Evolutionary conservation across 2,113 vertebrate species (phyloP), one percentile per base, ranked within the genome.

Genomic region (Nasalis larvatus): DNA sequence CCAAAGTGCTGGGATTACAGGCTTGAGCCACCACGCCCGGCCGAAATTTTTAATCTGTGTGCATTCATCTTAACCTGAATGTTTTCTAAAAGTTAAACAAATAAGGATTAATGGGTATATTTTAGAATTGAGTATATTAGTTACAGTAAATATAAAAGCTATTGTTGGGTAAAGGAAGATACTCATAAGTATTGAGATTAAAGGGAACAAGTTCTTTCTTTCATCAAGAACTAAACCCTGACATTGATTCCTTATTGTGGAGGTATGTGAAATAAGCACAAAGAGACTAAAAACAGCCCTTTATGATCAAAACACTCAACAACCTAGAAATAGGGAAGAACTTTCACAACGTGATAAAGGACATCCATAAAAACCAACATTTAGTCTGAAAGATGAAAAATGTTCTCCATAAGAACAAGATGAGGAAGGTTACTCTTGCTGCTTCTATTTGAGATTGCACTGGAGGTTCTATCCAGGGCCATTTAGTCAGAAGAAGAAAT

Each of bases 1-100:
- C n/a, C n/a, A n/a, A n/a, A n/a, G n/a, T n/a, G n/a, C n/a, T n/a
- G n/a, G n/a, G n/a, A n/a, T n/a, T n/a, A n/a, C n/a, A n/a, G n/a
- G n/a, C n/a, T n/a, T n/a, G n/a, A n/a, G n/a, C n/a, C n/a, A n/a
- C n/a, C n/a, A n/a, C n/a, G n/a, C n/a, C n/a, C n/a, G n/a, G n/a
- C n/a, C n/a, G 52, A 96, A 45, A 81, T 58, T 96, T 98, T 98
- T 96, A 97, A 93, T 21, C 84, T 95, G 37, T 54, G 81, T 88
- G 21, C 94, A 91, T 71, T 89, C 97, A 95, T 90, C 68, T 91
- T 87, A 96, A 82, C 86, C 52, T 89, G n/a, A 90, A 66, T 94
- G 42, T 95, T 97, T 96, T 92, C 52, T 90, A 47, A 90, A 94
- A 94, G 49, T 78, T 63, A 86, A 95, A 73, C 91, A 74, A 60